Percentiles rank a stretch among this genome's conserved stretches.
These are phyloP conservation scores for Rhadinocentrus ornatus DNA, from an alignment of 2,797 vertebrate species.

Conservation along the genomic window DNA sequence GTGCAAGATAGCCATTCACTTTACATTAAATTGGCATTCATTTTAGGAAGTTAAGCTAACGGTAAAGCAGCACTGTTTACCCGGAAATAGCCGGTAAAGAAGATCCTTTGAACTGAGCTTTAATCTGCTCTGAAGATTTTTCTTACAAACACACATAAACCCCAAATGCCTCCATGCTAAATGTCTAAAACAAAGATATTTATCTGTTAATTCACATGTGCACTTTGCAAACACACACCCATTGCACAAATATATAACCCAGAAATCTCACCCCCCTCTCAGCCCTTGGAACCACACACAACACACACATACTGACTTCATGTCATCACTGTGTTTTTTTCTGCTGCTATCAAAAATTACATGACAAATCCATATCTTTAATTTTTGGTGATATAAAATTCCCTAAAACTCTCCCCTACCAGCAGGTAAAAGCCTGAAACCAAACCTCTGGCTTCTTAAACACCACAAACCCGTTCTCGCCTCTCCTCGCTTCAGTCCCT, in stretches of 20 bases:
- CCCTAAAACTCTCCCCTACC: not conserved
- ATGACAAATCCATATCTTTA: conserved; percentile 8
- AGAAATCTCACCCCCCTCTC: conserved; percentile 8
- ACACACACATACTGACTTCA: conserved; percentile 1
- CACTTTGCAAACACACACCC: conserved; percentile 30
- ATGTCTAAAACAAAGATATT: conserved; percentile 32
- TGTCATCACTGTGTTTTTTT: not conserved
- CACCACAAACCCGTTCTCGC: conserved; percentile 5
- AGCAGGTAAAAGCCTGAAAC: conserved; percentile 15
- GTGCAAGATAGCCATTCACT: not conserved
- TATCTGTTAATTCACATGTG: conserved; percentile 51
- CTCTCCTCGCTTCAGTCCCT: conserved; percentile 7
- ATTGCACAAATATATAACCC: conserved; percentile 32
- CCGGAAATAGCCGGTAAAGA: conserved; percentile 14
- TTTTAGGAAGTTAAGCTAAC: not conserved
- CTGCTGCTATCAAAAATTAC: conserved; percentile 13
- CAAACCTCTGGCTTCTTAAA: conserved; percentile 3
- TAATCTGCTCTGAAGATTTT: conserved; percentile 9
- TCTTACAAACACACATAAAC: not conserved
- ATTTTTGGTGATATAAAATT: conserved; percentile 19
- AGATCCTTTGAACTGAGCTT: conserved; percentile 21
- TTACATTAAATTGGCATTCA: not conserved
- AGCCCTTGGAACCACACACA: conserved; percentile 19
- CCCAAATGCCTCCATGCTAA: not conserved
- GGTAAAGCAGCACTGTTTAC: conserved; percentile 10